Evolutionary conservation across 2,113 vertebrate species (phyloP).

Genomic region (Urocitellus parryii): DNA sequence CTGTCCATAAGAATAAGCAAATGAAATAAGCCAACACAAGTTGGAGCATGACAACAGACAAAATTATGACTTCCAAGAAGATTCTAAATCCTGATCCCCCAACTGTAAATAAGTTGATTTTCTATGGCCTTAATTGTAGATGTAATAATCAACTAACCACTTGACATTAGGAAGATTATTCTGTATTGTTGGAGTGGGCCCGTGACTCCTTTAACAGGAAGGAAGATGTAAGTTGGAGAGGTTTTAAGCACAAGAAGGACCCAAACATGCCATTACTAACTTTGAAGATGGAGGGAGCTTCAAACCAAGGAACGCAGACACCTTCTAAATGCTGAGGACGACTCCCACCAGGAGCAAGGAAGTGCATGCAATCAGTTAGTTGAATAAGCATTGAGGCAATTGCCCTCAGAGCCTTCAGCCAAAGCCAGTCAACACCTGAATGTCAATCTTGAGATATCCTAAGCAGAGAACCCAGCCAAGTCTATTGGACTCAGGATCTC

Average conservation of each 20-base stretch:
- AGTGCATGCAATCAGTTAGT: neutral
- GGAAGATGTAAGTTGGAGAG: neutral
- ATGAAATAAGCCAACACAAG: slow-evolving; percentile 24
- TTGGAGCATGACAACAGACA: neutral
- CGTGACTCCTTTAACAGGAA: neutral
- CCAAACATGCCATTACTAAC: neutral
- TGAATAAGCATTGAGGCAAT: neutral
- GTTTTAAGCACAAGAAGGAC: neutral
- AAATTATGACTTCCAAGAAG: slow-evolving; percentile 14
- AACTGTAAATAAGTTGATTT: neutral
- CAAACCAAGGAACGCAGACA: neutral
- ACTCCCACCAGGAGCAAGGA: neutral
- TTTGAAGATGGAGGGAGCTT: neutral
- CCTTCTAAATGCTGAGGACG: neutral
- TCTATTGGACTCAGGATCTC: neutral
- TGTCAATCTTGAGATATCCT: neutral
- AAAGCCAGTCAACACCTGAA: neutral
- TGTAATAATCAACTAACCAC: neutral
- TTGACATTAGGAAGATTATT: neutral
- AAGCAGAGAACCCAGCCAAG: neutral
- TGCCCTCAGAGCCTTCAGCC: no score
- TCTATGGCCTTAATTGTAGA: neutral
- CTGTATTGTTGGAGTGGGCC: neutral
- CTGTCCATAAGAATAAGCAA: slow-evolving; percentile 13
- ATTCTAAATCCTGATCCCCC: neutral